phyloP scores from a whole-genome alignment of 1,140 invertebrate genomes.

The Drosophila setifemur region DNA sequence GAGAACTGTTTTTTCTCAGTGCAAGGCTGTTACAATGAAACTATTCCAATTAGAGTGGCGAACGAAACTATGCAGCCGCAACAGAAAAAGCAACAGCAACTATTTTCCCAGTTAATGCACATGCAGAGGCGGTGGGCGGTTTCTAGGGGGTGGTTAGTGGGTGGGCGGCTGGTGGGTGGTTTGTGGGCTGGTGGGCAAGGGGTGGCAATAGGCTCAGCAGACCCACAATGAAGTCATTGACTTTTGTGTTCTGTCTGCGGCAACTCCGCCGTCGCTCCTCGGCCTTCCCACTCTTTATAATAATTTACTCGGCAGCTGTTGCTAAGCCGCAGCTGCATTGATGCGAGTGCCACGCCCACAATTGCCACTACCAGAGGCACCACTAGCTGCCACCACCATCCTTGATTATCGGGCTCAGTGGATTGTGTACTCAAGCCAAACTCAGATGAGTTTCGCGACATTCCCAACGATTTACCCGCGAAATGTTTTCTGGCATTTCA shows the following conservation, averaged over 20 bases:
- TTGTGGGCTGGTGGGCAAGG: not conserved
- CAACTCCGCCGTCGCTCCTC: conserved; percentile 15
- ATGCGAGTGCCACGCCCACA: conserved; percentile 56
- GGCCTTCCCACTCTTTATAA: conserved; percentile 56
- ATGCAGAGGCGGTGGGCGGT: conserved; percentile 39
- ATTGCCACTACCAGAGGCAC: conserved; percentile 20
- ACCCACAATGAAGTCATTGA: conserved; percentile 78
- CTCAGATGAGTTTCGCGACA: conserved; percentile 41
- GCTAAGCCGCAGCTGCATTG: conserved; percentile 71
- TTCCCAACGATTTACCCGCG: conserved; percentile 10
- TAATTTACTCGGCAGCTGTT: conserved; percentile 74
- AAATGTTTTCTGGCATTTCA: conserved; percentile 6
- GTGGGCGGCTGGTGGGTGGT: not conserved
- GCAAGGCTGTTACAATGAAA: conserved; percentile 52
- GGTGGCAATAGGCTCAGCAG: not conserved
- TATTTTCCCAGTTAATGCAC: conserved; percentile 76
- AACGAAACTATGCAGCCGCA: conserved; percentile 70
- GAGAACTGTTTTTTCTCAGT: not conserved
- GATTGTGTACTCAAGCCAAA: conserved; percentile 66
- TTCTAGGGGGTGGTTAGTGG: not conserved
- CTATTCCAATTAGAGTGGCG: conserved; percentile 78
- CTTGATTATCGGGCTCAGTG: conserved; percentile 38
- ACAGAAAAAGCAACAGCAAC: conserved; percentile 44
- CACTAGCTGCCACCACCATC: not conserved
- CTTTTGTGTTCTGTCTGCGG: conserved; percentile 66